Evolutionary conservation across 2,888 invertebrate genomes (phyloP).

Genomic region (Theretra japonica): DNA sequence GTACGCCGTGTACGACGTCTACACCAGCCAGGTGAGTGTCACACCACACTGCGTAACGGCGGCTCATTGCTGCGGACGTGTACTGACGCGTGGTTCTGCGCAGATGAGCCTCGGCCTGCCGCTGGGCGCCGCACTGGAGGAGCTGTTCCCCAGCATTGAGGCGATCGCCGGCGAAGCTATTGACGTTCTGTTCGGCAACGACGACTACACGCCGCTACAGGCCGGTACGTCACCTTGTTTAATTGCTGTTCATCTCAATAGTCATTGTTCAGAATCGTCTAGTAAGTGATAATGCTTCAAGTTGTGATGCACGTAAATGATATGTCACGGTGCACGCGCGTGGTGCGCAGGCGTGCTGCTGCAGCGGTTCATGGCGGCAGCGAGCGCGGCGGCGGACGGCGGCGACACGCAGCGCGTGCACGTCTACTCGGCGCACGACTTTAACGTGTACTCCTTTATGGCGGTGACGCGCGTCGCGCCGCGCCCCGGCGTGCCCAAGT

Average conservation of each 20-base stretch:
- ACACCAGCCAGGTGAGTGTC: constrained; percentile 46
- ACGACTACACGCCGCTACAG: constrained; percentile 35
- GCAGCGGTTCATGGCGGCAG: constrained; percentile 46
- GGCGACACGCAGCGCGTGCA: constrained; percentile 43
- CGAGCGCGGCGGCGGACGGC: constrained; percentile 39
- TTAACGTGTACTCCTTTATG: constrained; percentile 47
- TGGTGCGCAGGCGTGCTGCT: constrained; percentile 48
- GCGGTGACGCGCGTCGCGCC: constrained; percentile 40
- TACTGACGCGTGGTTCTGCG: background rate
- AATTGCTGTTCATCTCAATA: background rate
- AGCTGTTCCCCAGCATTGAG: constrained; percentile 42
- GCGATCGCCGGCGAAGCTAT: constrained; percentile 46
- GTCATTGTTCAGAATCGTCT: background rate
- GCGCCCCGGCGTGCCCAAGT: constrained; percentile 45
- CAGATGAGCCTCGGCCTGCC: constrained; percentile 51
- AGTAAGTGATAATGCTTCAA: background rate
- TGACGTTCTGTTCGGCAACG: constrained; percentile 42
- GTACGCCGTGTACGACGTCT: constrained; percentile 46
- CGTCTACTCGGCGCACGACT: constrained; percentile 52
- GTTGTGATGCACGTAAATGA: too few species aligned
- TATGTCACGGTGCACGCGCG: too few species aligned
- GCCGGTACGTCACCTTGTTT: constrained; percentile 44
- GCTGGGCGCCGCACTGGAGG: constrained; percentile 37
- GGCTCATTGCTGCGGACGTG: background rate
- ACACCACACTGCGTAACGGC: background rate